Evolutionary conservation across 2,113 vertebrate species (phyloP).

Genomic region (Otus sunia): DNA sequence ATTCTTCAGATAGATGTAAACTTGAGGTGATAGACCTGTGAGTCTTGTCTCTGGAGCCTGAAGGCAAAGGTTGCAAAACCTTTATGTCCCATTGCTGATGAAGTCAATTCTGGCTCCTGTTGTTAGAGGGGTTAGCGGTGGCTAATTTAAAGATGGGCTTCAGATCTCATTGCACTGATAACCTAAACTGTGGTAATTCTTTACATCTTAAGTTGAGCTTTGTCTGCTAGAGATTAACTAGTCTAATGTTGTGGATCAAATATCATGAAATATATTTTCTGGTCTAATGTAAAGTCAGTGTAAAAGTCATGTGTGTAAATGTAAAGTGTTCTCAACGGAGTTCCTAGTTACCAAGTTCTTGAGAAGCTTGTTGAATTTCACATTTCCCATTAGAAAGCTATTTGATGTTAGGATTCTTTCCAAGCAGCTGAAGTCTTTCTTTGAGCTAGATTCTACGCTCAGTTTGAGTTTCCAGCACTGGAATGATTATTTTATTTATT

Average conservation of each 20-base stretch:
- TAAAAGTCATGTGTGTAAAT: background rate
- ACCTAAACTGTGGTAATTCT: background rate
- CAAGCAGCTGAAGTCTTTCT: background rate
- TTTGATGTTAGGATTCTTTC: background rate
- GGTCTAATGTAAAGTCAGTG: background rate
- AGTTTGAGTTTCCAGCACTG: background rate
- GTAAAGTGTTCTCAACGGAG: background rate
- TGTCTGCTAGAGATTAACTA: background rate
- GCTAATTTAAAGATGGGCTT: background rate
- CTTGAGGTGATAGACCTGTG: background rate
- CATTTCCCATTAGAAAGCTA: background rate
- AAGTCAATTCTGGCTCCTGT: background rate
- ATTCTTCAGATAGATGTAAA: background rate
- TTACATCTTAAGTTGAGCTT: background rate
- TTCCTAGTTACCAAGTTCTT: background rate
- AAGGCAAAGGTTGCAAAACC: constrained; percentile 1
- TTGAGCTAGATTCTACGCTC: background rate
- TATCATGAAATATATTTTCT: background rate
- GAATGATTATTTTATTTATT: background rate
- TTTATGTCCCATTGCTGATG: background rate
- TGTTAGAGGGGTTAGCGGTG: background rate
- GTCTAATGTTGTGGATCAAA: background rate
- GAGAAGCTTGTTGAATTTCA: background rate
- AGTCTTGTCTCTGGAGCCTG: background rate
- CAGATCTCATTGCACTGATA: background rate